These are phyloP conservation scores for Cataglyphis hispanica DNA, from an alignment of 1,140 invertebrate species.

Conservation along the genomic window DNA sequence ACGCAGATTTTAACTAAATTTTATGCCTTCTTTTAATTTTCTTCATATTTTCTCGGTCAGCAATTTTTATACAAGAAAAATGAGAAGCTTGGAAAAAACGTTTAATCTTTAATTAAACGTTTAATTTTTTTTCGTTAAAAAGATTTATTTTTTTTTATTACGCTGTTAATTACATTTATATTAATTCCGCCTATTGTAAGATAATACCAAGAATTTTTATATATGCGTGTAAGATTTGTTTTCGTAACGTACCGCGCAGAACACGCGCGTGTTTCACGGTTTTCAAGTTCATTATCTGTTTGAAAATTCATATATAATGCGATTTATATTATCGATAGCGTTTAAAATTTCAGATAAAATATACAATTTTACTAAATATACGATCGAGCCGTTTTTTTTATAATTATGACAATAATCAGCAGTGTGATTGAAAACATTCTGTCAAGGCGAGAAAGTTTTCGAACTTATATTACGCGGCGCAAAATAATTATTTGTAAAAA, in stretches of 20 bases:
- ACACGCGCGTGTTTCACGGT: slow-evolving; percentile 37
- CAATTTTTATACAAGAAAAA: not conserved
- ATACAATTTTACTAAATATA: not conserved
- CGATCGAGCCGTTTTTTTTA: not conserved
- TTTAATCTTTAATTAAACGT: too few species aligned
- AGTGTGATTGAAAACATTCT: not conserved
- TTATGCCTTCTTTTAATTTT: not conserved
- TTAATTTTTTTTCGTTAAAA: too few species aligned
- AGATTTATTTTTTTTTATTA: too few species aligned
- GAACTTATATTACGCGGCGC: slow-evolving; percentile 28
- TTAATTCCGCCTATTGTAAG: too few species aligned
- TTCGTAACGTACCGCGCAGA: not conserved
- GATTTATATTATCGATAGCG: not conserved
- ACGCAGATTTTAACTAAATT: not conserved
- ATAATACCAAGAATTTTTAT: not conserved
- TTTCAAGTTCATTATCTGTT: slow-evolving; percentile 15
- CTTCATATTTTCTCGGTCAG: not conserved
- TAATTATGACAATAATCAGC: not conserved
- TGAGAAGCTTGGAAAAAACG: too few species aligned
- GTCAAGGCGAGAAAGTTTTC: slow-evolving; percentile 47
- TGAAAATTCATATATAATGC: slow-evolving; percentile 1
- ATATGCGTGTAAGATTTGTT: not conserved
- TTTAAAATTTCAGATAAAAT: not conserved
- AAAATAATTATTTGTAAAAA: slow-evolving; percentile 54
- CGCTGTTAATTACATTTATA: too few species aligned